Evolutionary conservation across 2,888 invertebrate genomes (phyloP).

Genomic region (Blastobasis lacticolella): DNA sequence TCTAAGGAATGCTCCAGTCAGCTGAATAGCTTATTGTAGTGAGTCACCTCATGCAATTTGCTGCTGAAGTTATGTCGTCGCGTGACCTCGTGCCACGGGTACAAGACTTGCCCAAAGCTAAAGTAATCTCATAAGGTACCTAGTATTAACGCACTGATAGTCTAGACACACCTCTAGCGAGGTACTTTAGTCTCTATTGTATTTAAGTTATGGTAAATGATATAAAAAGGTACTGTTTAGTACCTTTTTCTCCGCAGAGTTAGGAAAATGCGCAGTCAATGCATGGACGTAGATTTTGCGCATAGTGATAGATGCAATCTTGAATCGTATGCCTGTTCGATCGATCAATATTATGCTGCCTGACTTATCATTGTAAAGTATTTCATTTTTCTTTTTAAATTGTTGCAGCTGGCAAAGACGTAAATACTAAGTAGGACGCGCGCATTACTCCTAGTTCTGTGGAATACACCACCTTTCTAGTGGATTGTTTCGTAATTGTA

Average conservation of each 20-base stretch:
- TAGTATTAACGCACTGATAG: constrained; percentile 57
- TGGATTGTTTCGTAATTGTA: too few species aligned
- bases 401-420: too few species aligned
- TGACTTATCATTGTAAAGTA: too few species aligned
- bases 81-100: constrained; percentile 3
- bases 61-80: not conserved
- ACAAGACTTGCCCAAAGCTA: constrained; percentile 61
- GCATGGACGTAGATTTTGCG: not conserved
- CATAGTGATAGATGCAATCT: not conserved
- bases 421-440: too few species aligned
- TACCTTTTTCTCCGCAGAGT: not conserved
- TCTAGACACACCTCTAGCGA: constrained; percentile 34
- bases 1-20: not conserved
- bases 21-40: not conserved
- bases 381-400: too few species aligned
- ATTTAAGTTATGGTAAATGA: not conserved
- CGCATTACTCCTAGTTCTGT: too few species aligned
- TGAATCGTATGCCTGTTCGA: not conserved
- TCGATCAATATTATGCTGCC: too few species aligned
- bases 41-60: not conserved
- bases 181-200: not conserved
- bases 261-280: not conserved
- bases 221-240: not conserved
- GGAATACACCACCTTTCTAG: too few species aligned
- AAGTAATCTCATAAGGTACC: constrained; percentile 61